phyloP scores from a whole-genome alignment of 1,140 invertebrate species.

The Calliopsis andreniformis region DNA sequence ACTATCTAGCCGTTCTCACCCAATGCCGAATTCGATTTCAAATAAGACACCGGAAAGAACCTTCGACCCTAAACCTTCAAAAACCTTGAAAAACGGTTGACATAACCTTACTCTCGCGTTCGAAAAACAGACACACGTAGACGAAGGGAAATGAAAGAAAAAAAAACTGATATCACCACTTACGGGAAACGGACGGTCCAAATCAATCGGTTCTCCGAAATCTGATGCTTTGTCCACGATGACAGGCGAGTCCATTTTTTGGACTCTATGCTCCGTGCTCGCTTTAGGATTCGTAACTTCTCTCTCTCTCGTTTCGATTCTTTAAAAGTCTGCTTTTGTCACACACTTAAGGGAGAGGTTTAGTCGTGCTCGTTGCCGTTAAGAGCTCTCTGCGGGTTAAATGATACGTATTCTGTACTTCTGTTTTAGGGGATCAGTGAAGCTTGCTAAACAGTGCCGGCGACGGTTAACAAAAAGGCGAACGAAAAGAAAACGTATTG shows the following conservation, averaged over 20 bases:
- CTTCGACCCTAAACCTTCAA: neutral
- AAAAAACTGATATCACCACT: conserved; percentile 58
- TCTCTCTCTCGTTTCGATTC: conserved; percentile 38
- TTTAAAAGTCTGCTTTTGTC: conserved; percentile 22
- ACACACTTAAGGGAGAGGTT: conserved; percentile 33
- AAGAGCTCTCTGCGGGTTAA: conserved; percentile 20
- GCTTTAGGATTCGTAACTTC: conserved; percentile 64
- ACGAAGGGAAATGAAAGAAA: neutral
- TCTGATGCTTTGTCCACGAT: conserved; percentile 79
- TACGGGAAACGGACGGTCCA: conserved; percentile 77
- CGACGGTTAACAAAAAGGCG: conserved; percentile 45
- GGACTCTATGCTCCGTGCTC: conserved; percentile 53
- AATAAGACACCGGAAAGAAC: neutral
- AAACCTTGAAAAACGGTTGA: neutral
- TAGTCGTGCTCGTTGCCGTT: conserved; percentile 7
- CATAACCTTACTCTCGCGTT: no score
- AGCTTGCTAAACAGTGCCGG: conserved; percentile 45
- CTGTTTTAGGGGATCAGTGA: conserved; percentile 19
- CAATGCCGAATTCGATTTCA: neutral
- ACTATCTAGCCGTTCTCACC: neutral
- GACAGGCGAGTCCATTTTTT: conserved; percentile 79
- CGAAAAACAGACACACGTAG: neutral
- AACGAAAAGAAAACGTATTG: conserved; percentile 31
- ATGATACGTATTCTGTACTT: neutral
- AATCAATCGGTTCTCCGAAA: conserved; percentile 77